Evolutionary conservation across 2,888 invertebrate species (phyloP).

Genomic region (Chirona hameri): DNA sequence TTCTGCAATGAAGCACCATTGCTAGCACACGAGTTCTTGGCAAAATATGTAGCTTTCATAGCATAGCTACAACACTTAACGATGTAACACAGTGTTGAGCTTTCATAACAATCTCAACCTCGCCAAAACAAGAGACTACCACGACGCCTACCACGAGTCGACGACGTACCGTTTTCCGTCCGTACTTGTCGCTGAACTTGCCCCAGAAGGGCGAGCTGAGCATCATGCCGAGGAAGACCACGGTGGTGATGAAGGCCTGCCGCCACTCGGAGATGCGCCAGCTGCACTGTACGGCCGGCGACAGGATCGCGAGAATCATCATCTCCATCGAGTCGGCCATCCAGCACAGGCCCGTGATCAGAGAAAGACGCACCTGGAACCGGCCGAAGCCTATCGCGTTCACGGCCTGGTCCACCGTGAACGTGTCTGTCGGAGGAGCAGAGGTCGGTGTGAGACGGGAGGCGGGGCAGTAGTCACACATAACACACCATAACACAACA

Average conservation of each 20-base stretch:
- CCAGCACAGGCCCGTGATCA: conserved; percentile 83
- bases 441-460: neutral
- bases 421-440: conserved; percentile 58
- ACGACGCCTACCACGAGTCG: neutral
- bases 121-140: no score
- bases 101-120: no score
- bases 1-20: no score
- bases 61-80: no score
- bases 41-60: no score
- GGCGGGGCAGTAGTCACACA: neutral
- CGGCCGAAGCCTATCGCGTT: conserved; percentile 82
- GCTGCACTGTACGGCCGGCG: conserved; percentile 89
- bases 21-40: no score
- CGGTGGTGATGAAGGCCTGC: conserved; percentile 87
- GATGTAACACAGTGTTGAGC: no score
- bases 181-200: conserved; percentile 87
- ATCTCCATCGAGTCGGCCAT: conserved; percentile 99
- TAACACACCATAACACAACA: no score
- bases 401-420: conserved; percentile 80
- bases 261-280: conserved; percentile 89
- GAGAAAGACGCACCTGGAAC: conserved; percentile 81
- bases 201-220: conserved; percentile 94
- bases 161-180: conserved; percentile 73
- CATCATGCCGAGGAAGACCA: conserved; percentile 75
- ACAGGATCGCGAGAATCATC: conserved; percentile 90